These are phyloP conservation scores for Suricata suricatta DNA, from an alignment of 2,113 vertebrate genomes.

Conservation along the genomic window DNA sequence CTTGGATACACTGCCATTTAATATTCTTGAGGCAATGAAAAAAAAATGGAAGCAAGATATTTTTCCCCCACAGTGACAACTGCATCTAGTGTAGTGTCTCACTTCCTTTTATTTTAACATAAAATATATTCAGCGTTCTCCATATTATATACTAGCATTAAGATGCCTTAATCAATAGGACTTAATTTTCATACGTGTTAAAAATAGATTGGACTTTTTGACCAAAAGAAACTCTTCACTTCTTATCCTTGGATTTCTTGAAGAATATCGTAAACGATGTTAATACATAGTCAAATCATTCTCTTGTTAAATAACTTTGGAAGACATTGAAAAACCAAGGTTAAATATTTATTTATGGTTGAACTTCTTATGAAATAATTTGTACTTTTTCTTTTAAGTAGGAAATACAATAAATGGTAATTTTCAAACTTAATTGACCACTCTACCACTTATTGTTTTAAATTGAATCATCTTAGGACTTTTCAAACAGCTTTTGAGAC, in stretches of 20 bases:
- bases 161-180: neutral
- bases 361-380: neutral
- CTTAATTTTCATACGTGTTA: neutral
- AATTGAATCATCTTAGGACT: neutral
- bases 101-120: neutral
- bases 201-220: neutral
- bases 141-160: neutral
- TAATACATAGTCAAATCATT: neutral
- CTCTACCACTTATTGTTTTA: neutral
- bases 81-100: neutral
- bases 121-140: neutral
- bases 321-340: neutral
- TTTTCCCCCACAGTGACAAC: neutral
- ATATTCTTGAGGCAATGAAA: constrained; percentile 28
- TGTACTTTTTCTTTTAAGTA: neutral
- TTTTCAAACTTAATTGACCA: neutral
- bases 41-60: constrained; percentile 20
- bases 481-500: neutral
- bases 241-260: neutral
- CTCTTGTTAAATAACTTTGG: neutral
- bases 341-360: neutral
- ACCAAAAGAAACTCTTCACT: neutral
- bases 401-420: neutral
- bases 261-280: neutral
- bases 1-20: constrained; percentile 49